Evolutionary conservation across 1,140 invertebrate genomes (phyloP).

Genomic region (Drosophila mojavensis): DNA sequence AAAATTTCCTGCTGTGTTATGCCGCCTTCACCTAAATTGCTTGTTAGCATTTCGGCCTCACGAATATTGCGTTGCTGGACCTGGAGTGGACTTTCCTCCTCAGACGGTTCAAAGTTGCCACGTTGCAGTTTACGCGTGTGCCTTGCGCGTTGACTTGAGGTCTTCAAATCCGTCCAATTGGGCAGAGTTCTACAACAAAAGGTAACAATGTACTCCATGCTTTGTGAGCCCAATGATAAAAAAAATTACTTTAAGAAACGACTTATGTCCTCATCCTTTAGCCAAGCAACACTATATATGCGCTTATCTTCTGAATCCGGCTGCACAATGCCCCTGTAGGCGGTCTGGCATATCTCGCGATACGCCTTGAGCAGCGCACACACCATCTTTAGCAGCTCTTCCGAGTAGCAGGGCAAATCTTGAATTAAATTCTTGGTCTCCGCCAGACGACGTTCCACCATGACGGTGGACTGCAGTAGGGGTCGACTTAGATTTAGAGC

Average conservation of each 20-base stretch:
- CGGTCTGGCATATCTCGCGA: conserved; percentile 90
- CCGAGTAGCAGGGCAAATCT: conserved; percentile 87
- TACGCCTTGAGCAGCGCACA: conserved; percentile 87
- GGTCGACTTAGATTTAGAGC: conserved; percentile 87
- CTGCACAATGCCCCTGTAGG: conserved; percentile 91
- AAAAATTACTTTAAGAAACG: conserved; percentile 90
- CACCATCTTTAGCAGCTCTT: conserved; percentile 82
- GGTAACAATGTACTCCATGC: neutral
- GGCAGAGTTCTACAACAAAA: conserved; percentile 88
- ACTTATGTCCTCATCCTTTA: conserved; percentile 97
- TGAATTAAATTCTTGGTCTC: conserved; percentile 89
- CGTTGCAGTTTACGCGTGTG: conserved; percentile 77
- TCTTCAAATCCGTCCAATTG: conserved; percentile 92
- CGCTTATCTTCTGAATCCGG: conserved; percentile 91
- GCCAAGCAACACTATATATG: conserved; percentile 95
- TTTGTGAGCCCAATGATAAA: too few relatives aligned
- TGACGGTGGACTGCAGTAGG: conserved; percentile 88
- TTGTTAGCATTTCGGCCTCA: conserved; percentile 96
- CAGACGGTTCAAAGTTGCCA: conserved; percentile 85
- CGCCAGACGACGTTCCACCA: conserved; percentile 89
- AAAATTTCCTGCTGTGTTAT: conserved; percentile 94
- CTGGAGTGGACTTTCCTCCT: conserved; percentile 90
- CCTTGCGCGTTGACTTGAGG: conserved; percentile 83
- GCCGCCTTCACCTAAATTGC: conserved; percentile 93
- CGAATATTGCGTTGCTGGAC: conserved; percentile 92